Evolutionary conservation across 1,140 invertebrate species (phyloP).

Genomic region (Zaprionus inermis): DNA sequence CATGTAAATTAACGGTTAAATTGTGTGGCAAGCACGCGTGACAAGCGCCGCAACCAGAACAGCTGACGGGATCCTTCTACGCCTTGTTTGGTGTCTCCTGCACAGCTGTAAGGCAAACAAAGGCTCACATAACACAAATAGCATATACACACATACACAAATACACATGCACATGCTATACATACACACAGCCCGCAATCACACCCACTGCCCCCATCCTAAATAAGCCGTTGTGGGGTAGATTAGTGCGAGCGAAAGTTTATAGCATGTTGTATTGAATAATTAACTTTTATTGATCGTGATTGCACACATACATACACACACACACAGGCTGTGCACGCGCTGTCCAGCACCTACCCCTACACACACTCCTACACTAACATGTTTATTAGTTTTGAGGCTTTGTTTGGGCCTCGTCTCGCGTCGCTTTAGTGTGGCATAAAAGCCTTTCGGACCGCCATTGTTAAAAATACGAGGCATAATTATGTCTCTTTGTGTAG

Average conservation of each 20-base stretch:
- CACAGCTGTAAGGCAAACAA: conserved; percentile 44
- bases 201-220: conserved; percentile 11
- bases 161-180: conserved; percentile 5
- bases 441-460: conserved; percentile 54
- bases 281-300: conserved; percentile 82
- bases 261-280: conserved; percentile 73
- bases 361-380: conserved; percentile 23
- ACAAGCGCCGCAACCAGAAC: conserved; percentile 31
- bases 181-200: background rate
- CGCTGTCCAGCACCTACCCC: no score
- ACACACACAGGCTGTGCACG: background rate
- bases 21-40: conserved; percentile 54
- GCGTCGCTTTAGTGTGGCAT: conserved; percentile 42
- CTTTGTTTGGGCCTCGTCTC: conserved; percentile 52
- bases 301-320: conserved; percentile 37
- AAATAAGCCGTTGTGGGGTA: conserved; percentile 61
- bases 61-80: no score
- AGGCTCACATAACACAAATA: conserved; percentile 32
- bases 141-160: conserved; percentile 7
- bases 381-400: conserved; percentile 74
- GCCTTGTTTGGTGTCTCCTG: conserved; percentile 7
- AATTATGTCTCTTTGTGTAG: conserved; percentile 37
- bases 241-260: conserved; percentile 66
- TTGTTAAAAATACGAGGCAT: conserved; percentile 67
- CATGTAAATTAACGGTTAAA: conserved; percentile 77